Evolutionary conservation across 2,888 invertebrate species (phyloP), one percentile per base, ranked within the genome.

Genomic region (Philonicus albiceps): DNA sequence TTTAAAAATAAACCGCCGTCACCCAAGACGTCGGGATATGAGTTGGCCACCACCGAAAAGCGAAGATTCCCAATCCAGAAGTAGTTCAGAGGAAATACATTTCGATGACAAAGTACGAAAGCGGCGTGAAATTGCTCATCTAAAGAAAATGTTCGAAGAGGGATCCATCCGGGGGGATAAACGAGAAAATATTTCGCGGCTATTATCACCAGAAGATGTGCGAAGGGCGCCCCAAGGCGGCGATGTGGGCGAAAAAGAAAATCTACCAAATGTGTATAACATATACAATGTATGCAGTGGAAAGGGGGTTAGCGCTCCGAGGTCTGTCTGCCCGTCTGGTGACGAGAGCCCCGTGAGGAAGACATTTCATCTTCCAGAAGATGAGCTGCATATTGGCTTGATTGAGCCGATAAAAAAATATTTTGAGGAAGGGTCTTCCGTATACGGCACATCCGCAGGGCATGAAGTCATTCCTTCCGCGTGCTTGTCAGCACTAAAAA

Each of bases 1-100:
- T 87, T 88, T 92, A 87, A 91, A 91, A 89, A 92, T 92, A 89
- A 92, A 92, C 89, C 91, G 92, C 2, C 87, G 91, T 87, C 85
- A 72, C 73, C 86, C 53, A 30, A 90, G 90, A 88, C 88, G 90
- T 88, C 88, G 91, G 37, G 92, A 92, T 88, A 90, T 91, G 89
- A 92, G 92, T 88, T 92, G 92, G 92, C 92, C 92, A 49, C 92
- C 92, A n/a, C 88, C 88, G 83, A 16, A 74, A 55, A 76, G 74
- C 49, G 80, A 86, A 72, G 55, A 86, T 6, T 88, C 88, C 37
- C 88, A 89, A 86, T 88, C 89, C 37, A 89, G 89, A 6, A 90
- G 90, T 85, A 88, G 89, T 43, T 89, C 90, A 6, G 88, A 88
- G 84, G 90, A 90, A 87, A 88, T 90, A 87, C 90, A 89, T 86